phyloP scores from a whole-genome alignment of 1,140 invertebrate species.

The Neotoxoptera formosana region DNA sequence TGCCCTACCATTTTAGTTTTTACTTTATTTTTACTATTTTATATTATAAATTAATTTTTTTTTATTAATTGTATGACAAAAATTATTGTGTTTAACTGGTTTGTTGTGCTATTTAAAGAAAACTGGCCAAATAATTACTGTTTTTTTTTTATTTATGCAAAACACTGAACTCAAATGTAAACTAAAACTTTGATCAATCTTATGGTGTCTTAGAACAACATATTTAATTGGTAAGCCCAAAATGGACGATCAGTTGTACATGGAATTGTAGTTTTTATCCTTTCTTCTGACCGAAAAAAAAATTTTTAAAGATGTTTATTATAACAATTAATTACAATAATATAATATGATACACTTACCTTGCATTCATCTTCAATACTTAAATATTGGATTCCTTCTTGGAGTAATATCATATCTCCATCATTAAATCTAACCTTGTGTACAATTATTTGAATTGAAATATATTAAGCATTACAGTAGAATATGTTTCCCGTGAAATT shows the following conservation, averaged over 20 bases:
- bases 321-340: background rate
- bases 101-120: slow-evolving; percentile 55
- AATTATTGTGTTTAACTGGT: slow-evolving; percentile 35
- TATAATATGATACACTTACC: slow-evolving; percentile 69
- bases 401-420: slow-evolving; percentile 74
- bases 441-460: too few relatives aligned
- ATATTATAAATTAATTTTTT: slow-evolving; percentile 41
- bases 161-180: slow-evolving; percentile 84
- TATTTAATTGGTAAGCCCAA: slow-evolving; percentile 82
- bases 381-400: slow-evolving; percentile 71
- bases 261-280: slow-evolving; percentile 76
- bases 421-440: slow-evolving; percentile 79
- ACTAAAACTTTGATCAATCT: slow-evolving; percentile 77
- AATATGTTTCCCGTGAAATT: background rate
- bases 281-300: slow-evolving; percentile 67
- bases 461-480: too few relatives aligned
- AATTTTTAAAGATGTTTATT: background rate
- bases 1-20: slow-evolving; percentile 52
- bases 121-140: slow-evolving; percentile 26
- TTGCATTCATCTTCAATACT: slow-evolving; percentile 82
- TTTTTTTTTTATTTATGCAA: slow-evolving; percentile 66
- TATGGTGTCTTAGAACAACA: slow-evolving; percentile 77
- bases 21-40: slow-evolving; percentile 49
- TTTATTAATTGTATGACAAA: slow-evolving; percentile 16
- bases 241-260: slow-evolving; percentile 79